Conservation (phyloP, 2,113 vertebrate genomes). For the Sciurus niger region DNA sequence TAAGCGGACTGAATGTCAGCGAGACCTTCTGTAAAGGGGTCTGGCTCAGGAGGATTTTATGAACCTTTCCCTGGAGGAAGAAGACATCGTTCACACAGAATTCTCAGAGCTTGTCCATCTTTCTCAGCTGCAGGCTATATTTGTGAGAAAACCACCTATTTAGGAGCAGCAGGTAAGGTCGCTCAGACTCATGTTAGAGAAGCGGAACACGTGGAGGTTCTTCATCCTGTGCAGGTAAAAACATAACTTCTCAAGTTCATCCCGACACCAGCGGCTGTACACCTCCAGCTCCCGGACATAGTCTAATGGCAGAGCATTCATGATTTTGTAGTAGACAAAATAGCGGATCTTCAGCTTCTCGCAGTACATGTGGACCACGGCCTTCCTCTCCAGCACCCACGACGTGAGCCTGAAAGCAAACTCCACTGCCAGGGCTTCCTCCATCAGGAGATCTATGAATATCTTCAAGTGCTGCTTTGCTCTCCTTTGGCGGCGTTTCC, state of each 20-base stretch:
- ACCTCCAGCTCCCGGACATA: background rate
- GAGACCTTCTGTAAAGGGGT: background rate
- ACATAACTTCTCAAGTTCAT: accelerated
- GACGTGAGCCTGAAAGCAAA: too few species aligned
- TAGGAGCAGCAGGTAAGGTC: background rate
- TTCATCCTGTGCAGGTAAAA: background rate
- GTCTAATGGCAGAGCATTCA: too few species aligned
- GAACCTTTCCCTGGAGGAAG: background rate
- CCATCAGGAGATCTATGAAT: background rate
- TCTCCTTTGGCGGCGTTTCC: background rate
- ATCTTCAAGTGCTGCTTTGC: background rate
- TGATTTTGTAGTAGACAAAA: too few species aligned
- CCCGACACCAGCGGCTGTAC: accelerated
- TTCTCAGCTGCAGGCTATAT: background rate
- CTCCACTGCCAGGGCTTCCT: too few species aligned
- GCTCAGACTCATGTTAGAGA: background rate
- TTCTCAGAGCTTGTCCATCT: background rate
- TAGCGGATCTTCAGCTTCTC: background rate
- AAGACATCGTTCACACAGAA: background rate
- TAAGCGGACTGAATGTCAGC: background rate
- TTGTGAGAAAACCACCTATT: background rate
- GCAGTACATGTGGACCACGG: background rate
- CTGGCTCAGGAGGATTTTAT: background rate
- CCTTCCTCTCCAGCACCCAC: accelerated
- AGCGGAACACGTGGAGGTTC: accelerated